These are phyloP conservation scores for Mormyrus hasselquistii DNA, from an alignment of 2,797 vertebrate species.

Conservation along the genomic window DNA sequence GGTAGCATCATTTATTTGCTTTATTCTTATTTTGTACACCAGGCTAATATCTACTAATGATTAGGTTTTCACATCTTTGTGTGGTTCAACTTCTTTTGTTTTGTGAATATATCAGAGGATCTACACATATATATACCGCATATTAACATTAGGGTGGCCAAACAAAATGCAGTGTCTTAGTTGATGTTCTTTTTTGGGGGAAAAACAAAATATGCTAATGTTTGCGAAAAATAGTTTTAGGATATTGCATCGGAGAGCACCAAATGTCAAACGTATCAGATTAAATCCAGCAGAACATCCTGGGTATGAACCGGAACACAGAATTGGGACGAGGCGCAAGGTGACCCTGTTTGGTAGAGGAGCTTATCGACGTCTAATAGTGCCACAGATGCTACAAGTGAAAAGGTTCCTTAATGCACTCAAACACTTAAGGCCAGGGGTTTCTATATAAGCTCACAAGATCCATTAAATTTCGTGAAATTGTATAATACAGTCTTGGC, in stretches of 20 bases:
- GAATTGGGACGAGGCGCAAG: background rate
- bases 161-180: background rate
- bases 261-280: background rate
- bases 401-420: background rate
- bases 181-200: background rate
- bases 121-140: background rate
- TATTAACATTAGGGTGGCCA: background rate
- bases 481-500: background rate
- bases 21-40: background rate
- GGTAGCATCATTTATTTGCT: background rate
- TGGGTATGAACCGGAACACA: background rate
- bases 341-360: background rate
- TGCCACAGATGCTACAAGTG: background rate
- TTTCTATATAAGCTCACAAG: background rate
- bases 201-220: background rate
- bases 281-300: background rate
- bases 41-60: background rate
- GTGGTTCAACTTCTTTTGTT: background rate
- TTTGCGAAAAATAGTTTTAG: background rate
- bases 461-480: background rate
- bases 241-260: background rate
- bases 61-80: background rate
- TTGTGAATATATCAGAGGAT: background rate
- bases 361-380: background rate
- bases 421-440: background rate